Evolutionary conservation across 2,113 vertebrate species (phyloP).

Genomic region (Limnothrissa miodon): DNA sequence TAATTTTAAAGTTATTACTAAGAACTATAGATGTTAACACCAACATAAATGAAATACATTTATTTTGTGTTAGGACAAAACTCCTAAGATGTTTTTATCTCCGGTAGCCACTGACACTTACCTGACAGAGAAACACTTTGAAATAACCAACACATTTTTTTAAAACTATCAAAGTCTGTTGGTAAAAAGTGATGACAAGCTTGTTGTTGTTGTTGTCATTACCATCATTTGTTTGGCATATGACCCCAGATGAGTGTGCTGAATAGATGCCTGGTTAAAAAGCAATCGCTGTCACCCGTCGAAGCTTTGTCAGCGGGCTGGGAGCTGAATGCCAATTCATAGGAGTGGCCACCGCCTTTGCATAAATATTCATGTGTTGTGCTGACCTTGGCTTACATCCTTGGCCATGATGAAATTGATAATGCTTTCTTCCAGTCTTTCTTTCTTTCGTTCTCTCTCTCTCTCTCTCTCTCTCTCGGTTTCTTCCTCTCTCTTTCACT

Average conservation of each 20-base stretch:
- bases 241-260: slow-evolving; percentile 47
- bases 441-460: neutral
- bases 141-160: neutral
- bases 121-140: too few relatives aligned
- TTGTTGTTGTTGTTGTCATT: neutral
- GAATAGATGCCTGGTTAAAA: slow-evolving; percentile 29
- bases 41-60: too few relatives aligned
- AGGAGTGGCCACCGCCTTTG: neutral
- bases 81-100: too few relatives aligned
- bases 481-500: neutral
- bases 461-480: neutral
- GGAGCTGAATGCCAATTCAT: slow-evolving; percentile 38
- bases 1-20: too few relatives aligned
- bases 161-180: neutral
- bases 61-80: too few relatives aligned
- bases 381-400: slow-evolving; percentile 37
- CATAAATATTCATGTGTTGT: slow-evolving; percentile 31
- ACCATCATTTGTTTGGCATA: neutral
- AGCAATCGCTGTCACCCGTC: slow-evolving; percentile 38
- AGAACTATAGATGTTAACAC: too few relatives aligned
- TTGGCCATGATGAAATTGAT: slow-evolving; percentile 31
- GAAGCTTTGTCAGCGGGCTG: slow-evolving; percentile 27
- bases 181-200: neutral
- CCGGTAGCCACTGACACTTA: too few relatives aligned
- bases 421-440: neutral